Percentiles rank a stretch among this genome's conserved stretches.
These are phyloP conservation scores for Borostomias antarcticus DNA, from an alignment of 2,797 vertebrate genomes.

Conservation along the genomic window DNA sequence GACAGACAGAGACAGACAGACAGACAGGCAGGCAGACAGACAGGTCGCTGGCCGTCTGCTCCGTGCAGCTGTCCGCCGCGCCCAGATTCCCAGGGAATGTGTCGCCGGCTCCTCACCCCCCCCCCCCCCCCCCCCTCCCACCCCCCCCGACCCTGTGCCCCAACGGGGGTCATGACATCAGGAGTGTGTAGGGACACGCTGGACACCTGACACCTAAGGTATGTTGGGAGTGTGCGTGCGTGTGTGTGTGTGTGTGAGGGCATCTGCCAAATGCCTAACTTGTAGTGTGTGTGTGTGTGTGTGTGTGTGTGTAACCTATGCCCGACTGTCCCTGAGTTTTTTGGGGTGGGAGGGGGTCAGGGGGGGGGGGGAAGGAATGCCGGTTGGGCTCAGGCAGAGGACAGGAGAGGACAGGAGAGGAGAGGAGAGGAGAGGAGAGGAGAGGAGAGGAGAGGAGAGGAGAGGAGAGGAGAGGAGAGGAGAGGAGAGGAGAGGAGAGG, in stretches of 20 bases:
- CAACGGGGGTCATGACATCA: not conserved
- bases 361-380: not conserved
- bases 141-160: too few species aligned
- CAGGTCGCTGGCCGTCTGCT: too few species aligned
- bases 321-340: not conserved
- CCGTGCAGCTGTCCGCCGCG: slow-evolving; percentile 42
- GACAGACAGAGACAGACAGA: not conserved
- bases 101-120: not conserved
- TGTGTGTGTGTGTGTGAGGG: not conserved
- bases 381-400: not conserved
- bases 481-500: too few species aligned
- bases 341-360: not conserved
- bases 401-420: not conserved
- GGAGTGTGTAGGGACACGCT: not conserved
- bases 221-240: not conserved
- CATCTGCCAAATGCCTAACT: not conserved
- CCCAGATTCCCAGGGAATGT: slow-evolving; percentile 11
- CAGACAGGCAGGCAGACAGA: not conserved
- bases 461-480: too few species aligned
- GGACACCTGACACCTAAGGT: slow-evolving; percentile 39
- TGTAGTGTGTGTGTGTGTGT: slow-evolving; percentile 1
- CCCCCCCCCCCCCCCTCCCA: too few species aligned
- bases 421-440: too few species aligned
- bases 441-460: too few species aligned
- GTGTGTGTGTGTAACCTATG: not conserved